phyloP scores from a whole-genome alignment of 1,140 invertebrate genomes.

The Paracyclopina nana region DNA sequence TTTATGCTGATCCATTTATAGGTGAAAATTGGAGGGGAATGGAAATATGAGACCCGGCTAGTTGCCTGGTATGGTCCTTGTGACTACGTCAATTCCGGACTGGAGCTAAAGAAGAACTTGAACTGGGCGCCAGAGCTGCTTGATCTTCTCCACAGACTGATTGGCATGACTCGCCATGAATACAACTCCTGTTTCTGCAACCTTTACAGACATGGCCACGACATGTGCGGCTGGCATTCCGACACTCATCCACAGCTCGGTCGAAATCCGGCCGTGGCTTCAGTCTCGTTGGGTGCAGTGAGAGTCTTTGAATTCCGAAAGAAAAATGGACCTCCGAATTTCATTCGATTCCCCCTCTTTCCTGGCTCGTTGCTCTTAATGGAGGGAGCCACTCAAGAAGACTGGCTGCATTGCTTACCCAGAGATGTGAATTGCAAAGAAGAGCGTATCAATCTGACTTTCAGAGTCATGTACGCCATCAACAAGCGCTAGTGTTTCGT shows the following conservation, averaged over 20 bases:
- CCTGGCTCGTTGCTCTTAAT: constrained; percentile 29
- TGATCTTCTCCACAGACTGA: constrained; percentile 24
- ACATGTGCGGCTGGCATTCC: constrained; percentile 30
- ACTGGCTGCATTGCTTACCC: constrained; percentile 26
- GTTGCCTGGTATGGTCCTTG: constrained; percentile 33
- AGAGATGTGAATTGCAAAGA: constrained; percentile 11
- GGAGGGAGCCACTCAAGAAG: constrained; percentile 30
- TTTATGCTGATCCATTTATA: background rate
- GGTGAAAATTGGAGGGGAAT: constrained; percentile 24
- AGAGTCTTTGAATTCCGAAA: constrained; percentile 13
- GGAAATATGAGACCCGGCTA: constrained; percentile 28
- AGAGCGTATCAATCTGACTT: constrained; percentile 19
- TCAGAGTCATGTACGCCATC: constrained; percentile 13
- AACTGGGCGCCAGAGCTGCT: constrained; percentile 24
- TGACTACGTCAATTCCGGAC: constrained; percentile 29
- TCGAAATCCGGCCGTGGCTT: constrained; percentile 29
- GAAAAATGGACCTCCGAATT: constrained; percentile 16
- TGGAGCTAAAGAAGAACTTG: constrained; percentile 25
- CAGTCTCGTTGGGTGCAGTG: constrained; percentile 29
- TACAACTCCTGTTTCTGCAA: constrained; percentile 33
- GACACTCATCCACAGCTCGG: constrained; percentile 30
- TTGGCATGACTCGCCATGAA: constrained; percentile 24
- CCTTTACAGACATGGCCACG: constrained; percentile 31
- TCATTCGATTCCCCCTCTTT: constrained; percentile 23
- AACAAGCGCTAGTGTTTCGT: background rate